Conservation (phyloP, 2,113 vertebrate species). For the Arizona elegans region DNA sequence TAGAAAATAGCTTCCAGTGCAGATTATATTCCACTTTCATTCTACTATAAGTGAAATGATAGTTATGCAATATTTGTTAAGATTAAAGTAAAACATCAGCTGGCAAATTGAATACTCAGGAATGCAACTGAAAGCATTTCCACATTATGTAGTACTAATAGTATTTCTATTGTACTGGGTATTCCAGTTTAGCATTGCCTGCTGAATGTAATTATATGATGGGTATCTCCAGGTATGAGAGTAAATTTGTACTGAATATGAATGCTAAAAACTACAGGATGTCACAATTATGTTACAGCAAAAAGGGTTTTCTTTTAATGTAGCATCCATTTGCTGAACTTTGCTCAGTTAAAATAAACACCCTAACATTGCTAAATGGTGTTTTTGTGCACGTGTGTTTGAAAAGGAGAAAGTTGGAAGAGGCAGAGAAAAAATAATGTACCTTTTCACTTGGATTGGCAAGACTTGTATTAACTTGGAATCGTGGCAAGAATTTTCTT, state of each 20-base stretch:
- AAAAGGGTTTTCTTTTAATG: neutral
- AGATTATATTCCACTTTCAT: neutral
- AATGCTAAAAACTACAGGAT: neutral
- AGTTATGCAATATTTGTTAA: slow-evolving; percentile 29
- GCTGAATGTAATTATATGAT: neutral
- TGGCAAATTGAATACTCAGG: slow-evolving; percentile 11
- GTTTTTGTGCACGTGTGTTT: neutral
- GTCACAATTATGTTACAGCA: neutral
- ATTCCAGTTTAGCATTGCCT: neutral
- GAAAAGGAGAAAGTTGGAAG: neutral
- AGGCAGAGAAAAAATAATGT: neutral
- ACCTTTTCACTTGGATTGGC: neutral
- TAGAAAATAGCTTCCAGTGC: neutral
- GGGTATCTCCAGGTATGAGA: neutral
- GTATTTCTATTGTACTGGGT: neutral
- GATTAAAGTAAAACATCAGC: neutral
- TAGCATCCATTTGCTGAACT: neutral
- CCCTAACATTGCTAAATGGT: neutral
- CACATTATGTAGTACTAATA: neutral
- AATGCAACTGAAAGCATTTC: neutral
- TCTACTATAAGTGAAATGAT: slow-evolving; percentile 1
- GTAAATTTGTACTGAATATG: neutral
- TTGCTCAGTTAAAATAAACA: neutral
- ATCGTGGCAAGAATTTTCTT: neutral
- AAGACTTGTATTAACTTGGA: neutral